Base-by-base conservation (phyloP, 1,140 invertebrate genomes). In the Periplaneta americana region DNA sequence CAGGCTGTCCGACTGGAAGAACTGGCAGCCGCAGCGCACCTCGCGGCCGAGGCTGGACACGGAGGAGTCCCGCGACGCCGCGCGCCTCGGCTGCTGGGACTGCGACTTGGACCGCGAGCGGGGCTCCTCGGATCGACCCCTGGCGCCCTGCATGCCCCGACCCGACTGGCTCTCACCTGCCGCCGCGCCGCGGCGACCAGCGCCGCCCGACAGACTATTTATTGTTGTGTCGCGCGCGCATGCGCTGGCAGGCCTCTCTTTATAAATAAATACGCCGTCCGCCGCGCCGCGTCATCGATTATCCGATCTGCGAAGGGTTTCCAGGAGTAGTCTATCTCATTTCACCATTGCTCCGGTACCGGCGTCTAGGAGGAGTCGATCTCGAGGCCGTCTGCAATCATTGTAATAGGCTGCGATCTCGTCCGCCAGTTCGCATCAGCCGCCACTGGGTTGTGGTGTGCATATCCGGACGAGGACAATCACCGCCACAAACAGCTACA, bases 21-120 rank as follows among this genome's bases (percentile, higher is more conserved):
- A 96, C 90, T 96, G 95, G 89, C 95, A 96, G 82, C 91, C 95
- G 88, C 95, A 96, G 81, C 95, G 93, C 74, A 96, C 95, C 87
- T 96, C 94, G 84, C 89, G 87, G 77, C 88, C 87, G 85, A 81
- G 84, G 48, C 83, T 83, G 31, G 83, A 83, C 37, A 83, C 82
- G 6, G 81, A 82, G 10, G 84, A 84, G 74, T 84, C 84, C 28
- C 83, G 74, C n/a, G 83, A 81, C 78, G 36, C 34, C 36, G 57
- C 78, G 18, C 79, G 31, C 18, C 78, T 37, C 34, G 80, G 31
- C 48, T 28, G 48, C 1, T 66, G 22, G 48, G 48, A 66, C 66
- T n/a, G 76, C 31, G 57, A 36, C 28, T 33, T n/a, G n/a, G 48
- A 66, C 75, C 57, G 77, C 37, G 35, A 81, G 4, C 77, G 18